Evolutionary conservation across 2,797 vertebrate species (phyloP), one percentile per base, ranked within the genome.

Genomic region (Gallinago stenura): DNA sequence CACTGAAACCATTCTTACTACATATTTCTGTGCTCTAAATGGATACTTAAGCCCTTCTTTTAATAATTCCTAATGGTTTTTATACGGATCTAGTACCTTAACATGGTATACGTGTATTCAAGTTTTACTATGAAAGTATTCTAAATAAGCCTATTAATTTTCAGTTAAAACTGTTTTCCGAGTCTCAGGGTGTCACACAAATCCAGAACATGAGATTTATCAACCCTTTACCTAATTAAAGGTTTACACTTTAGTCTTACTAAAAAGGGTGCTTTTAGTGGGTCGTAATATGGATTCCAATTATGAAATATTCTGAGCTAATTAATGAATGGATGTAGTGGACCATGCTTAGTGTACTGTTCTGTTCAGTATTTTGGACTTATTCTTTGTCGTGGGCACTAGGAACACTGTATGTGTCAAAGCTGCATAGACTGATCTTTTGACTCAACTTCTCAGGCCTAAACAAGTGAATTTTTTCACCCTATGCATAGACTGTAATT

Each of bases 161-260:
- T 95, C 33, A 39, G 48, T 96, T 97, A 90, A 75, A 95, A 79
- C 87, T 87, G 57, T 41, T 60, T 96, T 69, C 50, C 91, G 60
- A 94, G 72, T 83, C 58, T 72, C 78, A 86, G 65, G 48, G 62
- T 87, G 76, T 96, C 72, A 80, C 18, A 30, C 78, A 97, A 96
- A 85, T 87, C 82, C n/a, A 89, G 87, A 86, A 69, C 78, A 83
- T 66, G 87, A 89, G 54, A 76, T 91, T 95, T 97, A 89, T 96
- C 92, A 97, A 50, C 83, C 83, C 48, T 80, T 87, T 83, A 80
- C 90, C 97, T 97, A 91, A 94, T 97, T 96, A 87, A 93, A 80
- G 56, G 64, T 91, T 97, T 97, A 54, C 30, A 51, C 95, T 97
- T 96, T 88, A 91, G 12, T 92, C 89, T 93, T 95, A 66, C 58